Conservation (phyloP, 2,888 invertebrate species). For the Polietes domitor region DNA sequence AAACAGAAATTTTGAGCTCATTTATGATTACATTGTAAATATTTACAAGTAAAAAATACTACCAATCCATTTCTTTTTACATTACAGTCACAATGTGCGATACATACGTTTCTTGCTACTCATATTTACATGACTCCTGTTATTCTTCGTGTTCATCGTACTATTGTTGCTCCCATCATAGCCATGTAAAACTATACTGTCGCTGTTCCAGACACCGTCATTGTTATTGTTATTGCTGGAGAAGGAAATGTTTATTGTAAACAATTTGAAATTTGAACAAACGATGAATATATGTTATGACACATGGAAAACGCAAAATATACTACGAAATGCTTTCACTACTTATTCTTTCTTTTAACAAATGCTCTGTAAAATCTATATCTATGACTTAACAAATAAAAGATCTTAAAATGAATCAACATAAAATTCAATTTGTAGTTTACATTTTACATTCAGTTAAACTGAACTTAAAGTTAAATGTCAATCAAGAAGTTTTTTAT, state of each 20-base stretch:
- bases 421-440: background rate
- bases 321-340: slow-evolving; percentile 44
- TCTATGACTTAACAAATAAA: slow-evolving; percentile 40
- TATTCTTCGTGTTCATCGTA: slow-evolving; percentile 58
- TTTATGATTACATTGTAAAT: background rate
- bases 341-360: slow-evolving; percentile 44
- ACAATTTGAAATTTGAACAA: background rate
- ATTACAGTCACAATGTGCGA: slow-evolving; percentile 64
- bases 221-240: slow-evolving; percentile 65
- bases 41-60: background rate
- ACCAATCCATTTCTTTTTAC: background rate
- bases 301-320: slow-evolving; percentile 16
- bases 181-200: slow-evolving; percentile 59
- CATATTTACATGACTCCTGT: slow-evolving; percentile 61
- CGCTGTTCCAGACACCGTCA: slow-evolving; percentile 62
- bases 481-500: too few relatives aligned
- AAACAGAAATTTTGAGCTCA: too few relatives aligned
- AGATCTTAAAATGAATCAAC: slow-evolving; percentile 42
- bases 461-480: too few relatives aligned
- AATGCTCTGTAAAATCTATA: slow-evolving; percentile 65
- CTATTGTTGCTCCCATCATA: slow-evolving; percentile 59
- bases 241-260: slow-evolving; percentile 63
- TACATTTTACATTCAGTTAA: too few relatives aligned
- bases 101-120: slow-evolving; percentile 58
- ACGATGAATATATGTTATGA: slow-evolving; percentile 15